These are phyloP conservation scores for Charanyca ferruginea DNA, from an alignment of 2,888 invertebrate species.

Conservation along the genomic window DNA sequence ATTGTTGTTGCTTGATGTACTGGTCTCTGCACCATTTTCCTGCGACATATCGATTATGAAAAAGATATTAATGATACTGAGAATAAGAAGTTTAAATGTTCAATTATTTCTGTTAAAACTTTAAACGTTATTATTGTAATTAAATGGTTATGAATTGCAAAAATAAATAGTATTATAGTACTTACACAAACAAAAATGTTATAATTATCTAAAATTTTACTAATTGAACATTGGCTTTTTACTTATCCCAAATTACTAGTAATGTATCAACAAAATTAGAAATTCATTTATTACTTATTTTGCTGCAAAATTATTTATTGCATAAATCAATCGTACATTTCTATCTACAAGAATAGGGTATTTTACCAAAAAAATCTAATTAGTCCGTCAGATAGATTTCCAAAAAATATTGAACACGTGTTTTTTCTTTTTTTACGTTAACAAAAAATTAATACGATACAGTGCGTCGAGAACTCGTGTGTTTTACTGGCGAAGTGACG, in stretches of 20 bases:
- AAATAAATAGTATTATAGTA: conserved; percentile 1
- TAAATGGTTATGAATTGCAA: neutral
- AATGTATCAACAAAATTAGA: conserved; percentile 5
- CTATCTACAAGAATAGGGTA: neutral
- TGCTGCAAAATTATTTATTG: conserved; percentile 10
- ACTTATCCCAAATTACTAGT: neutral
- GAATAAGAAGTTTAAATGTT: neutral
- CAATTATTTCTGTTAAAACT: neutral
- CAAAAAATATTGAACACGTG: too few relatives aligned
- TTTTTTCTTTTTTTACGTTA: too few relatives aligned
- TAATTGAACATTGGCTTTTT: neutral
- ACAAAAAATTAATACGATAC: too few relatives aligned
- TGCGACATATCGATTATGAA: neutral
- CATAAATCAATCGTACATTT: conserved; percentile 5
- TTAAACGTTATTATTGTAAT: too few relatives aligned
- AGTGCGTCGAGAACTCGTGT: too few relatives aligned
- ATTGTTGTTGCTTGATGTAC: too few relatives aligned
- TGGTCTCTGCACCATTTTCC: too few relatives aligned
- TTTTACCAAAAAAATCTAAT: too few relatives aligned
- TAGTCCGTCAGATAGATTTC: too few relatives aligned
- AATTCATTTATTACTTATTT: conserved; percentile 12
- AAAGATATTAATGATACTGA: neutral
- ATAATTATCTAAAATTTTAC: neutral
- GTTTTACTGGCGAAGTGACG: too few relatives aligned
- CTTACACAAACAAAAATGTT: neutral